phyloP scores from a whole-genome alignment of 2,888 invertebrate species.

The Macrophya annulata region DNA sequence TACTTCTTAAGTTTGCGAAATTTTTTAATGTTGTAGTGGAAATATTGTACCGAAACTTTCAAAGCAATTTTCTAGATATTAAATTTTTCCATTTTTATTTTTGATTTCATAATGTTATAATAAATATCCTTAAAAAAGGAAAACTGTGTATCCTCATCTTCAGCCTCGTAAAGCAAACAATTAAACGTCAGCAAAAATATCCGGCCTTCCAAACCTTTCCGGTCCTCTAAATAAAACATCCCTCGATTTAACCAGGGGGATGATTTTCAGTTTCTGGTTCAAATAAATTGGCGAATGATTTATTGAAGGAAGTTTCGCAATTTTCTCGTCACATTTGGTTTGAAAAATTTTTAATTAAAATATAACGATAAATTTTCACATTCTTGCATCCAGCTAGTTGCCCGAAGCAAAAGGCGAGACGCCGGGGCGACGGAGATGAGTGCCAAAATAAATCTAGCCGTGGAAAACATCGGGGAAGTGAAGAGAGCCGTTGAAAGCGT shows the following conservation, averaged over 20 bases:
- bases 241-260: not conserved
- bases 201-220: no score
- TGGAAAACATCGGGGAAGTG: constrained; percentile 75
- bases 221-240: no score
- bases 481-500: constrained; percentile 74
- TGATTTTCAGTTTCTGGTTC: not conserved
- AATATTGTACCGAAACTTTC: no score
- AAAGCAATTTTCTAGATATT: no score
- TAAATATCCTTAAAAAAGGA: no score
- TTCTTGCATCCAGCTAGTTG: constrained; percentile 70
- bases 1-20: no score
- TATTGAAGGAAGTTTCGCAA: not conserved
- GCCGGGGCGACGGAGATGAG: constrained; percentile 72
- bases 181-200: no score
- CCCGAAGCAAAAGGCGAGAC: constrained; percentile 72
- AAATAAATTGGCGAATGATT: not conserved
- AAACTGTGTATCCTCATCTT: no score
- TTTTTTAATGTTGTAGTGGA: no score
- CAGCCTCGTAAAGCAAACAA: no score
- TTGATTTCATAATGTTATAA: no score
- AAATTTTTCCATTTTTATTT: no score
- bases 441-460: constrained; percentile 71
- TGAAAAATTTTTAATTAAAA: not conserved
- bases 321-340: not conserved
- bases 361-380: constrained; percentile 4